Evolutionary conservation across 1,140 invertebrate species (phyloP).

Genomic region (Physella acuta): DNA sequence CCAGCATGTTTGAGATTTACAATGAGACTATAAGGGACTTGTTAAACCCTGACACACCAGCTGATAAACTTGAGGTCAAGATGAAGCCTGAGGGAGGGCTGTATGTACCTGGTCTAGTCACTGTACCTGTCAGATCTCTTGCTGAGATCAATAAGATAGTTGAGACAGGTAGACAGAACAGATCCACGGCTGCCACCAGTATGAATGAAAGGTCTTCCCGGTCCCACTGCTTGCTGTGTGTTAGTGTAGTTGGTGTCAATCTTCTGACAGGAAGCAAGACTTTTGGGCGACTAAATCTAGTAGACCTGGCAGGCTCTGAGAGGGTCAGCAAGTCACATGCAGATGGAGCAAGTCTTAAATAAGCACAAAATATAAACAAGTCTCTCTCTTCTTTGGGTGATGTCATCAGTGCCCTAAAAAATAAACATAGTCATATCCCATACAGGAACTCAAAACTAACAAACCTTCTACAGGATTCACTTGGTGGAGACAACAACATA

Average conservation of each 20-base stretch:
- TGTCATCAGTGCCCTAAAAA: conserved; percentile 87
- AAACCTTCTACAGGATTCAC: conserved; percentile 68
- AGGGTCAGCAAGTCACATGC: conserved; percentile 92
- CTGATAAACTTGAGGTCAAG: conserved; percentile 66
- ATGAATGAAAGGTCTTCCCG: conserved; percentile 57
- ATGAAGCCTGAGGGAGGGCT: conserved; percentile 75
- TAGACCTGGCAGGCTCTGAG: conserved; percentile 94
- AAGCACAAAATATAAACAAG: conserved; percentile 92
- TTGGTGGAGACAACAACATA: conserved; percentile 70
- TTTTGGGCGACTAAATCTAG: conserved; percentile 83
- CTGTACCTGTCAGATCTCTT: conserved; percentile 74
- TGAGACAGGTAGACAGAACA: conserved; percentile 44
- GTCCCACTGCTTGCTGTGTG: conserved; percentile 52
- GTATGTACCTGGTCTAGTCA: conserved; percentile 75
- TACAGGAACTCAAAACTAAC: conserved; percentile 62
- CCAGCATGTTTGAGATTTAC: conserved; percentile 56
- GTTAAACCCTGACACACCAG: conserved; percentile 73
- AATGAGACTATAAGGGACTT: conserved; percentile 72
- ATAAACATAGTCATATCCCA: conserved; percentile 59
- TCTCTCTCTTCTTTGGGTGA: conserved; percentile 90
- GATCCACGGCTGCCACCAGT: conserved; percentile 52
- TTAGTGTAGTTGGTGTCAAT: conserved; percentile 48
- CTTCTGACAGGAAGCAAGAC: conserved; percentile 39
- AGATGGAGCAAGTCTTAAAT: conserved; percentile 82
- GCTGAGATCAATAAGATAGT: conserved; percentile 75